Base-by-base conservation (phyloP, 2,888 invertebrate species). In the Leptopilina syphax region DNA sequence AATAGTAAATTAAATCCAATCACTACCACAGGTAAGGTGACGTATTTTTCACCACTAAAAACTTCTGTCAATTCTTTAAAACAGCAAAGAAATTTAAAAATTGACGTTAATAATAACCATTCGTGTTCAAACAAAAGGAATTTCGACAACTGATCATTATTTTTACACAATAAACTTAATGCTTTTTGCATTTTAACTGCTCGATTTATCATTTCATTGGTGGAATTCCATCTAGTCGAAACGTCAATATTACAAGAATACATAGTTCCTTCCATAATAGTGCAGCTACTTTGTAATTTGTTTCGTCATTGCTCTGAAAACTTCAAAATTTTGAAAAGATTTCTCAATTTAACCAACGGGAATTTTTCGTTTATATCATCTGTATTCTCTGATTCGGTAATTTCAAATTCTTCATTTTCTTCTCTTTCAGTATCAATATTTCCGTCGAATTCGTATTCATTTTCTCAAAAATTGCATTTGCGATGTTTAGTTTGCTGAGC, bases 401-500 rank as follows among this genome's bases (percentile, higher is more conserved):
- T 18, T n/a, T 63, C 24, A 66, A 66, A 13, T 24, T 24, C 67
- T 41, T 68, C 65, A 27, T 77, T 66, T n/a, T 77, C 41, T 12
- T 77, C 41, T 63, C 18, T 50, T 10, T 77, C 77, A 13, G 41
- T 13, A 41, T 10, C 63, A 18, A 70, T 54, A n/a, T 78, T 67
- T 27, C 76, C 67, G 27, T 80, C 73, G n/a, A 57, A 63, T 57
- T 41, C 50, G 44, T 41, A 68, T 60, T 78, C 78, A 65, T 24
- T 63, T 9, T 63, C 24, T 5, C 18, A 27, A 18, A 9, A n/a
- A 63, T 63, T 13, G 18, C 5, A 9, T 18, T 13, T 9, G 9
- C 63, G 1, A 63, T 63, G 0, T 63, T 63, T 24, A 83, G 34
- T 41, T 54, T 65, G 77, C 80, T 81, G 27, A 84, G 57, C 27